Evolutionary conservation across 1,140 invertebrate species (phyloP).

Genomic region (Calliphora vicina): DNA sequence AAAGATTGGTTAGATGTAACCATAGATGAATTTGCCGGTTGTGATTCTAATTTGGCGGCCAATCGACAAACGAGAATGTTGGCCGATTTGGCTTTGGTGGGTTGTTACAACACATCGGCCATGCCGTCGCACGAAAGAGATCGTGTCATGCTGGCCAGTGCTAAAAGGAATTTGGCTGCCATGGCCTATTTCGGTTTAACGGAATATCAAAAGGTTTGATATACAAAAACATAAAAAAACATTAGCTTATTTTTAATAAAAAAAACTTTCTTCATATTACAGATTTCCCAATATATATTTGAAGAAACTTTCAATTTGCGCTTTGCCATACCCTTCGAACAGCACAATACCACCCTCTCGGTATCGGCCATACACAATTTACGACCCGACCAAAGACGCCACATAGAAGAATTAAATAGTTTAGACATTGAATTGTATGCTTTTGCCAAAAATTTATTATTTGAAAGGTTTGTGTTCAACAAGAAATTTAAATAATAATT

Average conservation of each 20-base stretch:
- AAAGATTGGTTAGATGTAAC: constrained; percentile 72
- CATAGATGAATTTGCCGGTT: constrained; percentile 87
- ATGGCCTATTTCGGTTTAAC: constrained; percentile 98
- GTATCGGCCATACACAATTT: constrained; percentile 79
- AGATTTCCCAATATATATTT: constrained; percentile 95
- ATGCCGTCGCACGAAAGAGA: constrained; percentile 76
- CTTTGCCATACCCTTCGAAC: constrained; percentile 87
- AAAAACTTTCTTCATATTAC: constrained; percentile 41
- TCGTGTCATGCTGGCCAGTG: constrained; percentile 87
- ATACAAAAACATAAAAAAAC: neutral
- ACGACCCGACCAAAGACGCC: constrained; percentile 74
- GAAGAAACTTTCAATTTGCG: constrained; percentile 96
- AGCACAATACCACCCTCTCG: constrained; percentile 88
- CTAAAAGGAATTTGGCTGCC: constrained; percentile 91
- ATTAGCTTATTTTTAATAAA: neutral
- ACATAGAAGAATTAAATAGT: constrained; percentile 82
- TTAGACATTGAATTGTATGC: constrained; percentile 94
- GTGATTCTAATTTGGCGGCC: constrained; percentile 90
- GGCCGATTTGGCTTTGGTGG: constrained; percentile 90
- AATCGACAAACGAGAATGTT: constrained; percentile 98
- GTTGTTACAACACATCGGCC: constrained; percentile 91
- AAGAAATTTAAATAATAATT: neutral
- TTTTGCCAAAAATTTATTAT: constrained; percentile 90
- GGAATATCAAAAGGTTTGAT: constrained; percentile 85
- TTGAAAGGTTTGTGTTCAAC: constrained; percentile 68